phyloP scores from a whole-genome alignment of 1,140 invertebrate species.

The Trachymyrmex septentrionalis region DNA sequence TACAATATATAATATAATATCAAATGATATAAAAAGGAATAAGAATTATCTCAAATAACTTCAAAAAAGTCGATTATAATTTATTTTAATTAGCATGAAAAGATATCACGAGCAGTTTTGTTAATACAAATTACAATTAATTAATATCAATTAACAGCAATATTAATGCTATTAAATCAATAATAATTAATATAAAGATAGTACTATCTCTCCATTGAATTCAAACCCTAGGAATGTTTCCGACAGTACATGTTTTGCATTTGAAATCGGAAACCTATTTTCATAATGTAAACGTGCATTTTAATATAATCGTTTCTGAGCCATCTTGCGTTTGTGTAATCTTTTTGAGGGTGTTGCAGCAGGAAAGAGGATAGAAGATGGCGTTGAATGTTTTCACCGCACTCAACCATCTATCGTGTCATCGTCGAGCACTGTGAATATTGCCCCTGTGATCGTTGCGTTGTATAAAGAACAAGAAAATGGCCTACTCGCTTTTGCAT shows the following conservation, averaged over 20 bases:
- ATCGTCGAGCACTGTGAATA: conserved; percentile 21
- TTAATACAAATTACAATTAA: background rate
- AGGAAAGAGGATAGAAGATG: conserved; percentile 6
- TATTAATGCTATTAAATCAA: conserved; percentile 4
- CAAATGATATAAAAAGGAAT: background rate
- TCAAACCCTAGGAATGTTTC: background rate
- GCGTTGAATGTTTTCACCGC: conserved; percentile 34
- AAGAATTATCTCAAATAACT: background rate
- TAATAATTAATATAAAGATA: background rate
- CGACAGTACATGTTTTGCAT: background rate
- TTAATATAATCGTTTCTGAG: background rate
- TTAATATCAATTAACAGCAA: conserved; percentile 8
- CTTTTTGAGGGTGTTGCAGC: conserved; percentile 35
- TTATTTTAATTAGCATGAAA: background rate
- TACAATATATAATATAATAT: background rate
- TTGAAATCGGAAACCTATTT: background rate
- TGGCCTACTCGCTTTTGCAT: conserved; percentile 31
- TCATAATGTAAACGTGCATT: background rate
- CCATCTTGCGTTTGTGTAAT: background rate
- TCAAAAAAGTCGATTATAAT: background rate
- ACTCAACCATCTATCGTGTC: background rate
- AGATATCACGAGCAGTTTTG: background rate
- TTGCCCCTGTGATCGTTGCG: background rate
- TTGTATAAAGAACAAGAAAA: conserved; percentile 45
- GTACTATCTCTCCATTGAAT: background rate